Base-by-base conservation (phyloP, 2,113 vertebrate species). In the Sigmodon hispidus region DNA sequence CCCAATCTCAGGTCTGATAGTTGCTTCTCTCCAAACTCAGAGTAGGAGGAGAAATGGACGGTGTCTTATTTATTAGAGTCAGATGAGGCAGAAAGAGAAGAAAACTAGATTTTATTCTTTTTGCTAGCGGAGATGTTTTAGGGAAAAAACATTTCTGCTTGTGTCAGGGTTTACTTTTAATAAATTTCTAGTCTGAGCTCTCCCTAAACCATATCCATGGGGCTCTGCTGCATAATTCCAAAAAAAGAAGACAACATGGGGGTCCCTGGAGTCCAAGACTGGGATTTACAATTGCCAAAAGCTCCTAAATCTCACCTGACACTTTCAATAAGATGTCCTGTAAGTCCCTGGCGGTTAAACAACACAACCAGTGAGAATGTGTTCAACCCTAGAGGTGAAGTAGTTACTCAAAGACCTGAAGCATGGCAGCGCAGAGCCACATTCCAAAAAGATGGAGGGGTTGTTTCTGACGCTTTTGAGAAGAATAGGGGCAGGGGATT, bases 121-220 rank as follows among this genome's bases (percentile, higher is more conserved):
- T 96, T 96, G 29, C 80, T 96, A 73, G 94, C 84, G 75, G 90
- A 96, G 97, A 94, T 80, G 72, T 95, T 52, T 65, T 48, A 22
- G 11, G 5, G 11, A 4, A 84, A 96, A 93, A 97, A 98, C 93
- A 6, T 29, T 61, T 91, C 76, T 34, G 85, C 65, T 48, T 96
- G 40, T 83, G 43, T 92, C 94, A 36, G 70, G 93, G 76, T 63
- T 81, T 87, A 65, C 77, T 94, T 96, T 96, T 97, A 97, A 96
- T 88, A 97, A 96, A 95, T 97, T 89, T 72, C 63, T 91, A 61
- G 87, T 98, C 93, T 94, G 95, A 97, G 81, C 77, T 93, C 67
- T 65, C 16, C 34, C 57, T 96, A 77, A 90, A 91, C 91, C 61
- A 1, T 75, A 94, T 70, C 91, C 89, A 36, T 6, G 9, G n/a